phyloP scores from a whole-genome alignment of 2,888 invertebrate genomes.

The Seira musarum region DNA sequence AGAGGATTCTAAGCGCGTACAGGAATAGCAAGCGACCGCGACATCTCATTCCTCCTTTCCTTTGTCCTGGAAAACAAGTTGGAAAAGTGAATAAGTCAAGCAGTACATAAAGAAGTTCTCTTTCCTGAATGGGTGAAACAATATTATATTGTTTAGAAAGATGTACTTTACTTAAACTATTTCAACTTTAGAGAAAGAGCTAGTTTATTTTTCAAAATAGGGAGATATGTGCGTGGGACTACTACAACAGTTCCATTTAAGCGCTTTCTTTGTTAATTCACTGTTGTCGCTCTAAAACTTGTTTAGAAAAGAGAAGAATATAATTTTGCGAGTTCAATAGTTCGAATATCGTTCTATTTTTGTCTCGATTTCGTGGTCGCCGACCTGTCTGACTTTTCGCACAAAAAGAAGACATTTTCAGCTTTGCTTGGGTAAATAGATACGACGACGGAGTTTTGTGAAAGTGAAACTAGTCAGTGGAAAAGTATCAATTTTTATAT shows the following conservation, averaged over 20 bases:
- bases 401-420: no score
- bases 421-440: slow-evolving; percentile 33
- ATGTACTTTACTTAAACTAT: background rate
- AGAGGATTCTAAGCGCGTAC: slow-evolving; percentile 1
- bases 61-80: slow-evolving; percentile 35
- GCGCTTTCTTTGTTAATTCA: no score
- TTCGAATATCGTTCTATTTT: background rate
- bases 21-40: background rate
- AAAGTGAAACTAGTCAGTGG: slow-evolving; percentile 28
- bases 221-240: background rate
- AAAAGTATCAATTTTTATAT: slow-evolving; percentile 7
- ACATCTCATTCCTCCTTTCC: background rate
- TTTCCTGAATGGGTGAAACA: slow-evolving; percentile 17
- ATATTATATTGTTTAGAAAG: background rate
- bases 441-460: background rate
- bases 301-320: no score
- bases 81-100: slow-evolving; percentile 51
- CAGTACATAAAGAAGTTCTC: slow-evolving; percentile 35
- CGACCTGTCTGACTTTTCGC: no score
- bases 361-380: background rate
- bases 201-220: background rate
- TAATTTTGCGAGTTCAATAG: background rate
- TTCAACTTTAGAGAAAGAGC: background rate
- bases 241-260: background rate
- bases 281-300: background rate